Evolutionary conservation across 2,797 vertebrate species (phyloP).

Genomic region (Melanotaenia parkinsoni): DNA sequence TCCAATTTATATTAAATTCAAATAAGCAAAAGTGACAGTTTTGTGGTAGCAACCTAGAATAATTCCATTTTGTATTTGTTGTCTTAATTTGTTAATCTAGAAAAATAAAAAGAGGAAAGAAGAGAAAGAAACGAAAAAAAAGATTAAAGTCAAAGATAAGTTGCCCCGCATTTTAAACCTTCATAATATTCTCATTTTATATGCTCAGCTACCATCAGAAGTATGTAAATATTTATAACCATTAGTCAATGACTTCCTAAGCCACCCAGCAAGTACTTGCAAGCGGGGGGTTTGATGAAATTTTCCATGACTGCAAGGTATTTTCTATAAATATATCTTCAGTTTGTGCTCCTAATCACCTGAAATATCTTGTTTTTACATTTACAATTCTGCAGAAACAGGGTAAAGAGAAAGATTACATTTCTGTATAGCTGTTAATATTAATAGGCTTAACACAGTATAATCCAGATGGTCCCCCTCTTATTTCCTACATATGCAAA

Average conservation of each 20-base stretch:
- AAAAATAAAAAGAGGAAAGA: too few species aligned
- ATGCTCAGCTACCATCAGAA: too few species aligned
- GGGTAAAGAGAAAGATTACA: constrained; percentile 54
- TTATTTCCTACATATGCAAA: constrained; percentile 65
- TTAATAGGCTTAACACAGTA: constrained; percentile 68
- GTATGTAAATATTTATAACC: neutral
- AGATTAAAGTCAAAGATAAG: too few species aligned
- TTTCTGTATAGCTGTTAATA: constrained; percentile 52
- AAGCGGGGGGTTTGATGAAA: constrained; percentile 6
- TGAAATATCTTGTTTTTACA: constrained; percentile 51
- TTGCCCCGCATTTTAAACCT: too few species aligned
- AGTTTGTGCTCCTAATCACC: constrained; percentile 49
- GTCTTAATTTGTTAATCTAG: neutral
- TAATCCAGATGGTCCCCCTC: constrained; percentile 62
- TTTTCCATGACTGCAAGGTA: constrained; percentile 15
- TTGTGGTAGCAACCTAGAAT: too few species aligned
- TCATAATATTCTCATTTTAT: too few species aligned
- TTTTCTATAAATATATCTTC: constrained; percentile 28
- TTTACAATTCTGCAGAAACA: constrained; percentile 57
- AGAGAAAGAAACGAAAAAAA: neutral
- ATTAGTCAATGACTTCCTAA: too few species aligned
- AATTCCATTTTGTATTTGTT: too few species aligned
- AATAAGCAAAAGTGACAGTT: too few species aligned
- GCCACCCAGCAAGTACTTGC: neutral
- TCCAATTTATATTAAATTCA: too few species aligned